Percentiles rank a stretch among this genome's conserved stretches.
Conservation (phyloP, 2,113 vertebrate genomes). For the Odontesthes bonariensis region DNA sequence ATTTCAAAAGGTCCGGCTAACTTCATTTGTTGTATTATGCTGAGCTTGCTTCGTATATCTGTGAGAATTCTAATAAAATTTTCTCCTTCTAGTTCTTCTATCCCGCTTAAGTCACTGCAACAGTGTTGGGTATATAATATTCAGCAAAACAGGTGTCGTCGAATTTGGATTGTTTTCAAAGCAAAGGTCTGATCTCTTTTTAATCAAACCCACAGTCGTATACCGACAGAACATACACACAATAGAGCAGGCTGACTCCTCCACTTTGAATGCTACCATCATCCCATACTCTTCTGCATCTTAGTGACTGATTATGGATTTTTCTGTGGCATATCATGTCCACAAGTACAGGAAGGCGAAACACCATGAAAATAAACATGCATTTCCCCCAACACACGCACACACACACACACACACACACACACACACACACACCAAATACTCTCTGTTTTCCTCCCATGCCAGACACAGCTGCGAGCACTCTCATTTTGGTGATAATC, state of each 20-base stretch:
- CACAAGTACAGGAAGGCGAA: conserved; percentile 14
- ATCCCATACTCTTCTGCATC: conserved; percentile 18
- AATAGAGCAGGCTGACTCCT: background rate
- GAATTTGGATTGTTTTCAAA: conserved; percentile 33
- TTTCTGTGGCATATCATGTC: conserved; percentile 26
- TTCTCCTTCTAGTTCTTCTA: too few species aligned
- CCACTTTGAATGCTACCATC: conserved; percentile 20
- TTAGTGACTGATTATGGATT: conserved; percentile 33
- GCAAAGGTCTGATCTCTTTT: conserved; percentile 9
- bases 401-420: too few species aligned
- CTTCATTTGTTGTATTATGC: too few species aligned
- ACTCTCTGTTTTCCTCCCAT: conserved; percentile 16
- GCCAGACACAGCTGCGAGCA: conserved; percentile 77
- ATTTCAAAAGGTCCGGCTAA: too few species aligned
- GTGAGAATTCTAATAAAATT: too few species aligned
- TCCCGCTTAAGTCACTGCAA: background rate
- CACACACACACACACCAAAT: background rate
- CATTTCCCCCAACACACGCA: background rate
- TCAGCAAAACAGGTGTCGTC: conserved; percentile 6
- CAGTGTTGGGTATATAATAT: background rate
- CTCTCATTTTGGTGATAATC: conserved; percentile 62
- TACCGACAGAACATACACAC: conserved; percentile 21
- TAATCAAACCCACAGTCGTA: conserved; percentile 36
- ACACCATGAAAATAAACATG: conserved; percentile 25
- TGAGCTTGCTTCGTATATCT: too few species aligned